Percentiles rank a stretch among this genome's conserved stretches.
These are phyloP conservation scores for Hypercompe scribonia DNA, from an alignment of 2,888 invertebrate species.

Conservation along the genomic window DNA sequence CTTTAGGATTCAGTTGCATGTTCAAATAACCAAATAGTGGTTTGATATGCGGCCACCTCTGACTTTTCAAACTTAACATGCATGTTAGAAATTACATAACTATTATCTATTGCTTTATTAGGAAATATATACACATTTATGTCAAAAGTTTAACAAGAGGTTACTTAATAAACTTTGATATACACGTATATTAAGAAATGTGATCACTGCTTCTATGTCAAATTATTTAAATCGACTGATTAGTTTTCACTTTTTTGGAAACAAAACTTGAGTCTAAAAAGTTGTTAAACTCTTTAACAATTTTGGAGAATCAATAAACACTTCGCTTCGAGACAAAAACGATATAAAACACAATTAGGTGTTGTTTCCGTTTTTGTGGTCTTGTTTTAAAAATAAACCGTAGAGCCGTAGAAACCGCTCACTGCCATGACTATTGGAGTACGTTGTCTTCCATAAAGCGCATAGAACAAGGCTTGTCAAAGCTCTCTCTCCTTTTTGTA, in stretches of 20 bases:
- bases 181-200: too few relatives aligned
- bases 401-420: neutral
- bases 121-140: neutral
- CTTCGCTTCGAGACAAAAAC: neutral
- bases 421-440: neutral
- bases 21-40: neutral
- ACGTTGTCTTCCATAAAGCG: neutral
- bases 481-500: neutral
- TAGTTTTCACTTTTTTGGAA: too few relatives aligned
- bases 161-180: too few relatives aligned
- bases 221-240: too few relatives aligned
- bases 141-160: neutral
- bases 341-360: neutral
- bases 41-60: neutral
- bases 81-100: neutral
- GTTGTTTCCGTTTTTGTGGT: neutral
- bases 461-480: neutral
- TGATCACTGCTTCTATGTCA: too few relatives aligned
- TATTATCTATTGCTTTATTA: neutral
- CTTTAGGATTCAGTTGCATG: neutral
- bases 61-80: neutral
- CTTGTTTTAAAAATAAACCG: neutral
- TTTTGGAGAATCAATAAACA: neutral
- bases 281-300: neutral
- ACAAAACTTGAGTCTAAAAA: neutral